Base-by-base conservation (phyloP, 2,797 vertebrate species). In the Heterohyrax brucei region DNA sequence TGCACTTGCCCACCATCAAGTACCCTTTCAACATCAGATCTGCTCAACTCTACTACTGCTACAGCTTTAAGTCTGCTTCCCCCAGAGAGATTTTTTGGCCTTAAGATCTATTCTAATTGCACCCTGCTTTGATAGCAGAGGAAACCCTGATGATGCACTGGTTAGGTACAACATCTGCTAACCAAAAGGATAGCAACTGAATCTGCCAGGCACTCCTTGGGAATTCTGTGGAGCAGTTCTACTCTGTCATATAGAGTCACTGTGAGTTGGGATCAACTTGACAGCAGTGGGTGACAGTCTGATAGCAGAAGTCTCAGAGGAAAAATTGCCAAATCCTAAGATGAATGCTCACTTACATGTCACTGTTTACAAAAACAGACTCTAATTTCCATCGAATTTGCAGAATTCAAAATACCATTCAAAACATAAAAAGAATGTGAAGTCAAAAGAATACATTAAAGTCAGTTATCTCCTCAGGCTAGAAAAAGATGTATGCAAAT, bases 391-490 rank as follows among this genome's bases (percentile, higher is more conserved):
- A 53, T 18, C 76, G 50, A 61, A 70, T 80, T 77, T 92, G 1
- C 18, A 83, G 68, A 62, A 61, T 22, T 82, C 44, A 75, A 5
- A n/a, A 14, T 79, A 28, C 28, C 33, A 81, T 80, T 90, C 44
- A 70, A 68, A 86, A 39, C 19, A 83, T 16, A 90, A 94, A 7
- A 50, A 7, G 61, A 89, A 92, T 73, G 10, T 48, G 87, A 76
- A 79, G 82, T 48, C 16, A 18, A 70, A 76, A 66, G 28, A 93
- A 3, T 76, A 92, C 87, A 56, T 92, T 80, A 7, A 92, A 93
- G 28, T 81, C 78, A 89, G 24, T 81, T 92, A 44, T 56, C 59
- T 77, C 1, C 2, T 93, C 39, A 81, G 13, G 13, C 33, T 62
- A 28, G 24, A 62, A 75, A 81, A 87, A 87, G 78, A 46, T 2